phyloP scores from a whole-genome alignment of 2,113 vertebrate genomes.

The Calypte anna region DNA sequence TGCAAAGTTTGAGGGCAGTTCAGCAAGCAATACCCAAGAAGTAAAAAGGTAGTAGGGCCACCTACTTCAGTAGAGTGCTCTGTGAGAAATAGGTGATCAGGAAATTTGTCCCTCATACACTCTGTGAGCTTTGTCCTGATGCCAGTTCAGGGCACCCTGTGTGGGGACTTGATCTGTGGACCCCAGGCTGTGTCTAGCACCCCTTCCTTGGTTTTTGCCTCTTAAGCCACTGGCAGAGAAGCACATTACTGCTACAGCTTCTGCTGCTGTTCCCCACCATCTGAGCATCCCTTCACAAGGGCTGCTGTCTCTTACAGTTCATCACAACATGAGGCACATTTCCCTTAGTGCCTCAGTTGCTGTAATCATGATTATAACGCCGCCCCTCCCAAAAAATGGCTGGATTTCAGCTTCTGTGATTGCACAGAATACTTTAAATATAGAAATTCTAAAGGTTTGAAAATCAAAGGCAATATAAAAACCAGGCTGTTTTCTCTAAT shows the following conservation, averaged over 20 bases:
- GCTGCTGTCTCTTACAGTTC: not conserved
- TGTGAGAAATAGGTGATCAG: not conserved
- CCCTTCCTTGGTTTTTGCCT: not conserved
- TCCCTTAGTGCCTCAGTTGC: not conserved
- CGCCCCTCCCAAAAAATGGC: not conserved
- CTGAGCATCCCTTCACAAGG: not conserved
- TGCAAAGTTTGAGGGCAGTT: not conserved
- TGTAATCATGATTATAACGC: not conserved
- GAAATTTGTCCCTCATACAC: fast-evolving
- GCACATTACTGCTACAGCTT: fast-evolving
- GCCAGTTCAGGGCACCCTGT: not conserved
- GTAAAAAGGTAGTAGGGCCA: not conserved
- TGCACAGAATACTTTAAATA: not conserved
- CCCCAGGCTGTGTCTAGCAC: fast-evolving
- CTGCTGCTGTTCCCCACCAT: not conserved
- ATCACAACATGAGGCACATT: fast-evolving
- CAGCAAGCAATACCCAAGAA: not conserved
- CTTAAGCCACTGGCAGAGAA: not conserved
- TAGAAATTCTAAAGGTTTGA: not conserved
- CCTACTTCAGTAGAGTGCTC: not conserved
- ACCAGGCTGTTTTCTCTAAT: not conserved
- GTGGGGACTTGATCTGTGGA: not conserved
- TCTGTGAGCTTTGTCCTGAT: not conserved
- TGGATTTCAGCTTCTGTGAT: not conserved
- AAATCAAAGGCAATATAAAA: conserved; percentile 29